Evolutionary conservation across 2,797 vertebrate species (phyloP).

Genomic region (Chloroceryle amazona): DNA sequence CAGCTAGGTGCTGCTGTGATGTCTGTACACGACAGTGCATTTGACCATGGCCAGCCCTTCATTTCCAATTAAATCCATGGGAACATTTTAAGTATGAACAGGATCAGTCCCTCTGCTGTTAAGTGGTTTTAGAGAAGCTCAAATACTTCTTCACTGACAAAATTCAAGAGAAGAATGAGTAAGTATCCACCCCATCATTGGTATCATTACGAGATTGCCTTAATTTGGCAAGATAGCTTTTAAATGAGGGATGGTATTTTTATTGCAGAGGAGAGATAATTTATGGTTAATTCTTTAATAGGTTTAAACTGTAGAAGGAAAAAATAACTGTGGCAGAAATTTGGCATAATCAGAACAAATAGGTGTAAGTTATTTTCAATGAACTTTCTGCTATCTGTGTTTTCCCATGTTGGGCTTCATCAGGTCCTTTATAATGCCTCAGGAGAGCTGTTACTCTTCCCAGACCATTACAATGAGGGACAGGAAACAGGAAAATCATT

Average conservation of each 20-base stretch:
- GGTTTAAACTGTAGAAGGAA: not conserved
- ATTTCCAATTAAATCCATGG: not conserved
- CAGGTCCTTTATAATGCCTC: not conserved
- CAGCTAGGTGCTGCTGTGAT: constrained; percentile 28
- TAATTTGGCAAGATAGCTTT: not conserved
- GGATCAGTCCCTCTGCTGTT: not conserved
- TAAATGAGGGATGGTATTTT: not conserved
- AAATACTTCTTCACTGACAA: not conserved
- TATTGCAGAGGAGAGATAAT: not conserved
- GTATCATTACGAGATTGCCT: not conserved
- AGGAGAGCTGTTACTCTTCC: not conserved
- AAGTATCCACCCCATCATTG: not conserved
- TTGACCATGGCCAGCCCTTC: not conserved
- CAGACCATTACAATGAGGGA: not conserved
- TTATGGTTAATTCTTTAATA: not conserved
- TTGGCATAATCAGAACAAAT: not conserved
- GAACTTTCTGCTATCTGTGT: not conserved
- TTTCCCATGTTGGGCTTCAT: not conserved
- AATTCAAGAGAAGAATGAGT: not conserved
- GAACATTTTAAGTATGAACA: not conserved
- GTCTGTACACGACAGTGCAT: not conserved
- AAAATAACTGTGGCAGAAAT: not conserved
- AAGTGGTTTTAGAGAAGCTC: not conserved
- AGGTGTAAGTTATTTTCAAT: not conserved
- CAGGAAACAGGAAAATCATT: not conserved